Percentiles rank a stretch among this genome's conserved stretches.
phyloP scores from a whole-genome alignment of 1,140 invertebrate genomes.

The Bombus pascuorum region DNA sequence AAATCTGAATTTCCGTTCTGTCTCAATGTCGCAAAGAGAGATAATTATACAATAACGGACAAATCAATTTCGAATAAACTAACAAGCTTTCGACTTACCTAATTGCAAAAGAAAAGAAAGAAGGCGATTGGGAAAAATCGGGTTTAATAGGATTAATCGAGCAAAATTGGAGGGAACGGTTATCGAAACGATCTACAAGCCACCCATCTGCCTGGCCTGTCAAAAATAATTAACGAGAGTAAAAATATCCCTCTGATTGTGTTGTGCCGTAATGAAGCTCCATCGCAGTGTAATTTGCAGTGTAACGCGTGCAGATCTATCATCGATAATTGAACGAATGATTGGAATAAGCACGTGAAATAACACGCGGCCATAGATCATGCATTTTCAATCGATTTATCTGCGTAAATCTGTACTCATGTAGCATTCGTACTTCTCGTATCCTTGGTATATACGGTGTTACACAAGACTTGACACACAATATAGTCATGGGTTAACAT shows the following conservation, averaged over 20 bases:
- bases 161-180: constrained; percentile 1
- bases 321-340: constrained; percentile 55
- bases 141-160: constrained; percentile 9
- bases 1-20: neutral
- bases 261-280: constrained; percentile 21
- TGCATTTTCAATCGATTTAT: constrained; percentile 48
- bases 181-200: constrained; percentile 2
- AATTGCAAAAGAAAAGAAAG: neutral
- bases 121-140: neutral
- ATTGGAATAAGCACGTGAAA: constrained; percentile 44
- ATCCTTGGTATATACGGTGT: neutral
- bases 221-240: constrained; percentile 40
- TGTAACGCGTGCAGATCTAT: constrained; percentile 36
- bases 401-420: neutral
- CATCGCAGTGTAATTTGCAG: constrained; percentile 23
- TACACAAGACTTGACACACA: neutral
- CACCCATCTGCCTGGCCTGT: neutral
- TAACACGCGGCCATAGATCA: constrained; percentile 39
- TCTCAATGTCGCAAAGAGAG: neutral
- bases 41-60: neutral
- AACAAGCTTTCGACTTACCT: neutral
- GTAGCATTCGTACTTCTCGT: too few species aligned
- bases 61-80: constrained; percentile 7
- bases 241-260: constrained; percentile 34
- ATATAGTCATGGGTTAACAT: neutral